Evolutionary conservation across 2,797 vertebrate genomes (phyloP), one percentile per base, ranked within the genome.

Genomic region (Aphelocoma californica): DNA sequence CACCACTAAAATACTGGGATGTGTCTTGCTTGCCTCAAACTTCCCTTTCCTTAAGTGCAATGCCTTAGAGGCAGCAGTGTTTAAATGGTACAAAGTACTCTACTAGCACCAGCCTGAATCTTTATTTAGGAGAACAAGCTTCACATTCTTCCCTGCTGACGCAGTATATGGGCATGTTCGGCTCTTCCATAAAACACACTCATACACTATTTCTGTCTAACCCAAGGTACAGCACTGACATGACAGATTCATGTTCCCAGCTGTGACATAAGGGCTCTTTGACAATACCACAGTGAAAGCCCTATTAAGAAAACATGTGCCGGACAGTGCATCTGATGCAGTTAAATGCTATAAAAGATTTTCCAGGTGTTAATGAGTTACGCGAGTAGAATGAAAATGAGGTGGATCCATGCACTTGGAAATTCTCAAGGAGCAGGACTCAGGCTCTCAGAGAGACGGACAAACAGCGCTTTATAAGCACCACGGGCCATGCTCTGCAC

Each of bases 171-270:
- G 83, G 88, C 93, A 96, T 65, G 90, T 92, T 96, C 56, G 2
- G 48, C 94, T 93, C 92, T 81, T 95, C 88, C 92, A 86, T 84
- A 95, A 96, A 96, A 90, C 95, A 84, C 91, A 57, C 80, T 91
- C 80, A 53, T 28, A 86, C 87, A 75, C 77, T 86, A 18, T 81
- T 53, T 58, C 70, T 88, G 85, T 90, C 95, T 92, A 40, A 83
- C 64, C 69, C 82, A 90, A 94, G 90, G 95, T 95, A 77, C 94
- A 96, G 87, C 67, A 62, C 80, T 97, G 95, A 96, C 95, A 96
- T 88, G 95, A 97, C 93, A 96, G 95, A 97, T 96, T 96, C 96
- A 94, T 96, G 96, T 95, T 95, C 95, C 92, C 95, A 97, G 95
- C 95, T 97, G 95, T 94, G 95, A 96, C 92, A 97, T 86, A 96